Evolutionary conservation across 2,113 vertebrate species (phyloP).

Genomic region (Brienomyrus longianalis): DNA sequence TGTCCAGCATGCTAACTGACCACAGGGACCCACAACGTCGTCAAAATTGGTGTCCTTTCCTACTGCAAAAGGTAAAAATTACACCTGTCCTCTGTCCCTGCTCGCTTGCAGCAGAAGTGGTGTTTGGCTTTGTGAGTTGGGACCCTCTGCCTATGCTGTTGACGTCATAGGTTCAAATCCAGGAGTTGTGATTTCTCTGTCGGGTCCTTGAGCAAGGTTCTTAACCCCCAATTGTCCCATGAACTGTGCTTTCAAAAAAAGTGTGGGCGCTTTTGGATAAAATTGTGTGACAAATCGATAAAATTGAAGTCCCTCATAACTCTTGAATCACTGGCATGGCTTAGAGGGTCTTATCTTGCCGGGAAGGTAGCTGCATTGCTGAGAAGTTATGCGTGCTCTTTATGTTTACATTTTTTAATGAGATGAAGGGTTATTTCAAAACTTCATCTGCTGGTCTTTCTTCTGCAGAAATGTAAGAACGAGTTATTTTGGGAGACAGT

Average conservation of each 20-base stretch:
- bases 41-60: background rate
- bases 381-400: background rate
- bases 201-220: background rate
- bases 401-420: background rate
- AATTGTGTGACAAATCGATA: background rate
- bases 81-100: constrained; percentile 28
- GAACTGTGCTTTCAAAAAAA: background rate
- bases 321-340: background rate
- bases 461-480: background rate
- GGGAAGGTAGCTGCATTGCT: background rate
- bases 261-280: background rate
- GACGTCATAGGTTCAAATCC: background rate
- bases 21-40: background rate
- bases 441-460: background rate
- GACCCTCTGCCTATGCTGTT: background rate
- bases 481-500: background rate
- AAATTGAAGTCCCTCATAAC: background rate
- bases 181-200: background rate
- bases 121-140: background rate
- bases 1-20: background rate
- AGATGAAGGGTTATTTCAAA: background rate
- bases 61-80: constrained; percentile 23
- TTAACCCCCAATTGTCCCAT: background rate
- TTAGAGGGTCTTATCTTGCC: background rate
- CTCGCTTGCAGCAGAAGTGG: background rate